These are phyloP conservation scores for Propsilocerus akamusi DNA, from an alignment of 1,140 invertebrate species.

Conservation along the genomic window DNA sequence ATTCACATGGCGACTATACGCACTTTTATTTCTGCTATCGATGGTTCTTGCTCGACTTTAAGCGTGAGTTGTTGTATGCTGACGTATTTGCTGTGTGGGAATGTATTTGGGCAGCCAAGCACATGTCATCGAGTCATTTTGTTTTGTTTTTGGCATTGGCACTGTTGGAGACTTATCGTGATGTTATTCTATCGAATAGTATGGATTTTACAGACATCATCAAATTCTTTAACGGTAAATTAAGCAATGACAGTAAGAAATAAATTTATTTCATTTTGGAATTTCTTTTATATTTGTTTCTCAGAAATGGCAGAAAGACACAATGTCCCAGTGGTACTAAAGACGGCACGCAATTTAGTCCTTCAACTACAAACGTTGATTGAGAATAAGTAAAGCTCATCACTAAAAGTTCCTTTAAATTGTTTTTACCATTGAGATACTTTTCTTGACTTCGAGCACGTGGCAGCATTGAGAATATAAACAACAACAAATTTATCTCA, in stretches of 20 bases:
- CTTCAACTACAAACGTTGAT: constrained; percentile 76
- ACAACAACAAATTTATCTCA: too few species aligned
- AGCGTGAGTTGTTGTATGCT: constrained; percentile 72
- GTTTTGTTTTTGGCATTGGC: constrained; percentile 85
- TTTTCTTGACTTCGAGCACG: too few species aligned
- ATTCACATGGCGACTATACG: constrained; percentile 86
- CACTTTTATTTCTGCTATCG: constrained; percentile 96
- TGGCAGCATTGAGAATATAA: too few species aligned
- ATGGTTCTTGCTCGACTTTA: constrained; percentile 64
- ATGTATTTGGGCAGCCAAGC: constrained; percentile 83
- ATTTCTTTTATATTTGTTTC: constrained; percentile 22
- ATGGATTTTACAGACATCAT: constrained; percentile 98
- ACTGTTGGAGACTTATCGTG: constrained; percentile 77
- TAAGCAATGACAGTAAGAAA: too few species aligned
- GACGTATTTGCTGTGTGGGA: constrained; percentile 92
- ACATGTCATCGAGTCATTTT: constrained; percentile 73
- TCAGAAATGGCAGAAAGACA: constrained; percentile 91
- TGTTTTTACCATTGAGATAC: neutral
- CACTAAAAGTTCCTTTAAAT: neutral
- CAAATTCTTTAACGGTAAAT: constrained; percentile 88
- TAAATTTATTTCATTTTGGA: neutral
- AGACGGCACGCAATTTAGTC: constrained; percentile 64
- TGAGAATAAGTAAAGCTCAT: constrained; percentile 52
- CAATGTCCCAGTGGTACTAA: constrained; percentile 62
- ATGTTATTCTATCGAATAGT: constrained; percentile 83